Percentiles rank a stretch among this genome's conserved stretches.
phyloP scores from a whole-genome alignment of 1,140 invertebrate genomes.

The Drosophila sturtevanti region DNA sequence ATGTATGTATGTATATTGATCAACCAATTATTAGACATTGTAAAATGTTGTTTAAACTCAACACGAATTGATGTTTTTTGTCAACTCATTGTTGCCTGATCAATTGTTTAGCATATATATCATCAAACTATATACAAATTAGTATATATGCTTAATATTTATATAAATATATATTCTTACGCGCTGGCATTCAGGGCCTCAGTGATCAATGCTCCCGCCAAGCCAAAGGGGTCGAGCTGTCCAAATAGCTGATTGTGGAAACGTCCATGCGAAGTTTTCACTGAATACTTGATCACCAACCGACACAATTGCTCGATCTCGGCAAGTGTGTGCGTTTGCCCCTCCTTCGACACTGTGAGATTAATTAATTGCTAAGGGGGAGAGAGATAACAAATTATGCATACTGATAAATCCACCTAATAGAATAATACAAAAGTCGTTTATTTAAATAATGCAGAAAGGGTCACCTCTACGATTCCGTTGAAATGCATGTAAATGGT shows the following conservation, averaged over 20 bases:
- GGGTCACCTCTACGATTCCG: constrained; percentile 29
- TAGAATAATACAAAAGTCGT: background rate
- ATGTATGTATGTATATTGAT: background rate
- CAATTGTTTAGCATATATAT: constrained; percentile 1
- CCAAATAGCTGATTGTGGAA: constrained; percentile 91
- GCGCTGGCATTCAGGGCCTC: constrained; percentile 91
- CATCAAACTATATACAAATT: background rate
- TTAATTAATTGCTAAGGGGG: constrained; percentile 83
- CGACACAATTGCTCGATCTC: constrained; percentile 85
- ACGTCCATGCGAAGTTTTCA: constrained; percentile 88
- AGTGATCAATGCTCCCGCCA: constrained; percentile 89
- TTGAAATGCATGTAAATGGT: too few species aligned
- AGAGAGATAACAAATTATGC: constrained; percentile 7
- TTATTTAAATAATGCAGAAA: constrained; percentile 11
- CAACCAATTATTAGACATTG: background rate
- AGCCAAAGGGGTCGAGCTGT: constrained; percentile 88
- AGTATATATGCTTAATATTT: constrained; percentile 9
- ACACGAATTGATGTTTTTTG: background rate
- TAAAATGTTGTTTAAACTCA: too few species aligned
- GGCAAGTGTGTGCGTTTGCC: constrained; percentile 73
- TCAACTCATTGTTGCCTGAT: background rate
- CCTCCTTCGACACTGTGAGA: constrained; percentile 83
- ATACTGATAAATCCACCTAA: background rate
- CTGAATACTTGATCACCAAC: constrained; percentile 87
- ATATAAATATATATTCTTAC: constrained; percentile 82